Percentiles rank a stretch among this genome's conserved stretches.
Conservation (phyloP, 1,140 invertebrate species). For the Oryctes rhinoceros region DNA sequence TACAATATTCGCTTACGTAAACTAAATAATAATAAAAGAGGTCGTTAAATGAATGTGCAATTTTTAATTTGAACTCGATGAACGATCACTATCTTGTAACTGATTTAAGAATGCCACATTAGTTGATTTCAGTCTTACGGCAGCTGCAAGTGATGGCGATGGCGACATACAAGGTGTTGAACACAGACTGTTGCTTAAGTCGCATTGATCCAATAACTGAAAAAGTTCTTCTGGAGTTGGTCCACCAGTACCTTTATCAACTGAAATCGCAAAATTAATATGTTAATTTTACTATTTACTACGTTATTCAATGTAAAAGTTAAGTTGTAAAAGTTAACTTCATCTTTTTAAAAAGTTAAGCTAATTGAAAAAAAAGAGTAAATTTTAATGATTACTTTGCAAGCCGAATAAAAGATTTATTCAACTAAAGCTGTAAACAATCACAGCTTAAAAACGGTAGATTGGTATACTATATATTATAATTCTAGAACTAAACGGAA, state of each 20-base stretch:
- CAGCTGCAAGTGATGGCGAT: constrained; percentile 71
- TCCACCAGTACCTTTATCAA: constrained; percentile 75
- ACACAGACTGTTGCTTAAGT: constrained; percentile 83
- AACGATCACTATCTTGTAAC: constrained; percentile 61
- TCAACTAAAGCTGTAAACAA: no score
- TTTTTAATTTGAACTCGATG: constrained; percentile 47
- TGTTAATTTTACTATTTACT: neutral
- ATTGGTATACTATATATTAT: no score
- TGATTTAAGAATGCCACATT: constrained; percentile 79
- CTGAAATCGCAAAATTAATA: constrained; percentile 42
- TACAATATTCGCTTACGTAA: no score
- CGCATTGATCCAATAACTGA: constrained; percentile 90
- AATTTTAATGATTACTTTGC: no score
- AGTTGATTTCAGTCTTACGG: constrained; percentile 75
- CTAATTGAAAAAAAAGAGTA: no score
- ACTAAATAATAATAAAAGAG: no score
- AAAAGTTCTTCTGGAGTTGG: constrained; percentile 90
- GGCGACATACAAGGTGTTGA: constrained; percentile 88
- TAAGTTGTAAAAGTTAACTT: no score
- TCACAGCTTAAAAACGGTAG: no score
- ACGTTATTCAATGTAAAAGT: no score
- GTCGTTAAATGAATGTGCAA: neutral
- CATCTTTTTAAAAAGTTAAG: no score
- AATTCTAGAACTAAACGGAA: no score
- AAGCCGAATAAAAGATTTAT: no score